Evolutionary conservation across 2,888 invertebrate species (phyloP).

Genomic region (Acanthosepion lycidas): DNA sequence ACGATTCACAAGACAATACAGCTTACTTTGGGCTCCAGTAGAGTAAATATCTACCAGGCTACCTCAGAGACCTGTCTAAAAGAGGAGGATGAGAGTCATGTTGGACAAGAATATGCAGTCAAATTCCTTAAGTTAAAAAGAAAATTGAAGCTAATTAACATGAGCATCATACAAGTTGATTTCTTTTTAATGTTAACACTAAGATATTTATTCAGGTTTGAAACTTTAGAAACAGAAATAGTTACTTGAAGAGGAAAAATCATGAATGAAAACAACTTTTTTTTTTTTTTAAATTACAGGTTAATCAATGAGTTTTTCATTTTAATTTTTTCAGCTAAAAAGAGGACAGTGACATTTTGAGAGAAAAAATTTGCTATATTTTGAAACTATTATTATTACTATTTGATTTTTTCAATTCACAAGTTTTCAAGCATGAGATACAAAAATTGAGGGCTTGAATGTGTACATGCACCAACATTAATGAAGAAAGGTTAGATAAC

Average conservation of each 20-base stretch:
- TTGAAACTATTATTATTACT: not conserved
- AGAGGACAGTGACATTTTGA: not conserved
- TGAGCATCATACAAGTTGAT: not conserved
- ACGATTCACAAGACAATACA: conserved; percentile 33
- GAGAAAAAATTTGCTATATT: not conserved
- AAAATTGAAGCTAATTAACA: not conserved
- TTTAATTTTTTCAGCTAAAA: no score
- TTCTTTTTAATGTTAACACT: not conserved
- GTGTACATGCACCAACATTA: conserved; percentile 10
- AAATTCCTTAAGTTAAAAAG: not conserved
- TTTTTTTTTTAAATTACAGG: not conserved
- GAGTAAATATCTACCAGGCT: not conserved
- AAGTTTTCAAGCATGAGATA: not conserved
- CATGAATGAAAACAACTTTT: not conserved
- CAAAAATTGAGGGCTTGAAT: not conserved
- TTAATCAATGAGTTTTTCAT: not conserved
- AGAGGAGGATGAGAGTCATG: no score
- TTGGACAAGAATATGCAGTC: no score
- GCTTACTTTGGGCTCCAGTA: conserved; percentile 42
- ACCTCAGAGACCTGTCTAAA: no score
- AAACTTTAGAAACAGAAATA: not conserved
- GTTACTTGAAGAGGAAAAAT: not conserved
- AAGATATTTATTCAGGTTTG: not conserved
- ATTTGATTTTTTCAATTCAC: not conserved
- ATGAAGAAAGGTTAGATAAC: not conserved